Evolutionary conservation across 2,113 vertebrate genomes (phyloP).

Genomic region (Thryonomys swinderianus): DNA sequence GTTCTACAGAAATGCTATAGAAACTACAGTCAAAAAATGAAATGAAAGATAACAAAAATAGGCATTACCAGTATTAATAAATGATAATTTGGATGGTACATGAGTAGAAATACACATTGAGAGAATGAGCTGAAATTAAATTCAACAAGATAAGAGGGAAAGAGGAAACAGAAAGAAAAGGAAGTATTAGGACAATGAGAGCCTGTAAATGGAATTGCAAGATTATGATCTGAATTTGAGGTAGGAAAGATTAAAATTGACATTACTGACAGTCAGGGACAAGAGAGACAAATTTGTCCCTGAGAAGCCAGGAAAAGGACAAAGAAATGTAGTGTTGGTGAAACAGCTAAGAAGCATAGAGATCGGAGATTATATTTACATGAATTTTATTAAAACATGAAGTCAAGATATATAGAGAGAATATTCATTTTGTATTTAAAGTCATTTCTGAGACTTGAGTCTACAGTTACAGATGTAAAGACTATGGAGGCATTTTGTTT

Average conservation of each 20-base stretch:
- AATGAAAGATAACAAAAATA: background rate
- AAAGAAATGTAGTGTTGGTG: background rate
- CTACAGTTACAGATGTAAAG: background rate
- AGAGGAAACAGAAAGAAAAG: background rate
- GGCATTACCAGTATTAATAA: background rate
- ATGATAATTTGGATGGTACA: background rate
- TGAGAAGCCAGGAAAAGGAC: background rate
- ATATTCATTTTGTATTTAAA: background rate
- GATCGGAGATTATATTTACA: background rate
- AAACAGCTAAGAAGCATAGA: background rate
- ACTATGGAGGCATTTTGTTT: background rate
- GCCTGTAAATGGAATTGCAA: slow-evolving; percentile 17
- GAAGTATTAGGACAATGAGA: background rate
- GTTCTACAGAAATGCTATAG: background rate
- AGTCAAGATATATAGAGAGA: background rate
- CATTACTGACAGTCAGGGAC: background rate
- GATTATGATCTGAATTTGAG: background rate
- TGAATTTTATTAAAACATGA: background rate
- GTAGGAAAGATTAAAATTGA: slow-evolving; percentile 7
- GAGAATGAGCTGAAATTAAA: background rate
- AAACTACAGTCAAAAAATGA: background rate
- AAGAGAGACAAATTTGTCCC: background rate
- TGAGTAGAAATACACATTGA: slow-evolving; percentile 10
- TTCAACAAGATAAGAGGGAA: background rate
- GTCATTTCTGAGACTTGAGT: background rate